Conservation (phyloP, 1,140 invertebrate genomes). For the Drosophila guanche region DNA sequence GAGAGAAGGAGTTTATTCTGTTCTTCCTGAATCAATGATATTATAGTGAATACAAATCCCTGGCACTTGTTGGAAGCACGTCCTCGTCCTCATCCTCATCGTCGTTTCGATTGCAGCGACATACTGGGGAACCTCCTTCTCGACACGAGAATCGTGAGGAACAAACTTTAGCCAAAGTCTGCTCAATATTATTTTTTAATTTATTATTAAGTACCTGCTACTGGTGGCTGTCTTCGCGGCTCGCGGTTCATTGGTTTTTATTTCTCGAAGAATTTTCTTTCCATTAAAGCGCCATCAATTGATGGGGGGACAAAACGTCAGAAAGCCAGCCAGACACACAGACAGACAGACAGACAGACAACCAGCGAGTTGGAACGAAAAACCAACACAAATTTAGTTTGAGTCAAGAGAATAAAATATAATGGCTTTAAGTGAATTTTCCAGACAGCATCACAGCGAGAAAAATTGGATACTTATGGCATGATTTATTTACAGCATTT, state of each 20-base stretch:
- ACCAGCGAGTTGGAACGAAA: background rate
- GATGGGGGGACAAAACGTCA: conserved; percentile 26
- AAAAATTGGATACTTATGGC: too few relatives aligned
- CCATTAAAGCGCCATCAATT: conserved; percentile 73
- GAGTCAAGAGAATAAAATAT: conserved; percentile 32
- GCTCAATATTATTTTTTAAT: conserved; percentile 78
- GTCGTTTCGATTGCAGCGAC: conserved; percentile 25
- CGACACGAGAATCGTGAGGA: conserved; percentile 3
- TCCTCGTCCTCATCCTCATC: conserved; percentile 33
- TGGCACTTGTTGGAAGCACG: conserved; percentile 42
- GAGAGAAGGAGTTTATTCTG: conserved; percentile 5
- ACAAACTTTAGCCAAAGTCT: conserved; percentile 48
- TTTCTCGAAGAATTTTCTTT: conserved; percentile 53
- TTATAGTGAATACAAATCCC: conserved; percentile 37
- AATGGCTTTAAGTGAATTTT: conserved; percentile 60
- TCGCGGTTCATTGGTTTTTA: conserved; percentile 57
- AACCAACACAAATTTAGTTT: conserved; percentile 33
- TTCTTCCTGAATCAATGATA: conserved; percentile 3
- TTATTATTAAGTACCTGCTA: conserved; percentile 74
- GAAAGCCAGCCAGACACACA: conserved; percentile 2
- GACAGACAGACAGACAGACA: conserved; percentile 8
- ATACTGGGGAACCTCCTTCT: conserved; percentile 26
- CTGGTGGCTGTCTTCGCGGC: conserved; percentile 11
- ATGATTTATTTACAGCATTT: too few relatives aligned
- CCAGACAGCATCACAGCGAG: background rate